Evolutionary conservation across 64 coral and sea anemone species (phyloP).

Genomic region (Platygyra sinensis): DNA sequence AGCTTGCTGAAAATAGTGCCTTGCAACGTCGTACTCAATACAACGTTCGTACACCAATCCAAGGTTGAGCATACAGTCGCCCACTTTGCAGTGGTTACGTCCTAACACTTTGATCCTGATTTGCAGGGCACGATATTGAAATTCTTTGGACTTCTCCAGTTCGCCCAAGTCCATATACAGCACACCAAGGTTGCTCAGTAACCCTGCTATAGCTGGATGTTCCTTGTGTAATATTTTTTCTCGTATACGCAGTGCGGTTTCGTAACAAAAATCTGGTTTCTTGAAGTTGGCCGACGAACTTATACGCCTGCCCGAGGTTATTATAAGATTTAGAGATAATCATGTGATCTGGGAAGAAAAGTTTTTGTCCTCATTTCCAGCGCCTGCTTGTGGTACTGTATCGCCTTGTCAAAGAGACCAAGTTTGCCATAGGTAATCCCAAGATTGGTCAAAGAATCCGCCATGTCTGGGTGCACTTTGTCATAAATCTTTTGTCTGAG

Average conservation of each 20-base stretch:
- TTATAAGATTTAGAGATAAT: conserved; percentile 16
- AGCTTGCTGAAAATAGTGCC: neutral
- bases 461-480: neutral
- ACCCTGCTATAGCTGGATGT: neutral
- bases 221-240: neutral
- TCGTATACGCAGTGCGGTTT: neutral
- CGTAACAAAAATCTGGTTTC: neutral
- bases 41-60: conserved; percentile 1
- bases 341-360: neutral
- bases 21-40: neutral
- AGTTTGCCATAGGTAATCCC: neutral
- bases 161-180: neutral
- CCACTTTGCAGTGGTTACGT: conserved; percentile 9
- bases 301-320: neutral
- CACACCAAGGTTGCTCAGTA: conserved; percentile 3
- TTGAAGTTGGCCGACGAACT: neutral
- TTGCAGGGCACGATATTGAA: neutral
- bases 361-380: conserved; percentile 24
- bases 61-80: neutral
- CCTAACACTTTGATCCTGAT: neutral
- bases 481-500: neutral
- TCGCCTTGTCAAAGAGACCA: neutral
- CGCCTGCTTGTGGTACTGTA: neutral
- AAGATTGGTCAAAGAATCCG: neutral
- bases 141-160: neutral